Conservation (phyloP, 1,140 invertebrate genomes). For the Nylanderia fulva region DNA sequence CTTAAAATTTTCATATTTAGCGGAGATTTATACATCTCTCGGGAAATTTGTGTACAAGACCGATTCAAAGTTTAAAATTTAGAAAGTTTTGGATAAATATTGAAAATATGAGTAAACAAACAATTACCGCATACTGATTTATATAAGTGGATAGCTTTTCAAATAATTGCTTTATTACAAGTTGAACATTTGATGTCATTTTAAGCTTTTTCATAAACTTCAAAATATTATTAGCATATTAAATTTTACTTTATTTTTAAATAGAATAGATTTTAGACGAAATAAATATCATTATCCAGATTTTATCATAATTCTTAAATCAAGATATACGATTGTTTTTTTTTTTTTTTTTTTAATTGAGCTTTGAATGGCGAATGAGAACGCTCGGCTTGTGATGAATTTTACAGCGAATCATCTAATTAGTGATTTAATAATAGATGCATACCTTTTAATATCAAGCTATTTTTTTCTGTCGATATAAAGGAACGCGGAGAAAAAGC, state of each 20-base stretch:
- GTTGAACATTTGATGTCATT: background rate
- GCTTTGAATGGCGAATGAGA: background rate
- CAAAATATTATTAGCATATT: background rate
- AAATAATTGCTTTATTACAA: background rate
- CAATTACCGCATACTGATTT: background rate
- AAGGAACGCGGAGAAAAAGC: conserved; percentile 21
- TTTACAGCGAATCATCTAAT: conserved; percentile 33
- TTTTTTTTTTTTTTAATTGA: background rate
- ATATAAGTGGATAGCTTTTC: background rate
- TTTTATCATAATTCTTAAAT: background rate
- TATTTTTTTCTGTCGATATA: background rate
- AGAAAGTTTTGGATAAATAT: conserved; percentile 13
- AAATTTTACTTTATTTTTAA: background rate
- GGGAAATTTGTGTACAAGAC: background rate
- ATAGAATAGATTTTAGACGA: background rate
- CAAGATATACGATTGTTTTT: background rate
- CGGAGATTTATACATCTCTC: conserved; percentile 4
- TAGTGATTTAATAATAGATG: conserved; percentile 48
- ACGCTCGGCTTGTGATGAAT: conserved; percentile 8
- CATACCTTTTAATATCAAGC: conserved; percentile 37
- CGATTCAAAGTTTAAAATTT: background rate
- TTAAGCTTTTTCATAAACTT: background rate
- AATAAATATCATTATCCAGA: background rate
- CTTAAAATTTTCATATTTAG: conserved; percentile 48
- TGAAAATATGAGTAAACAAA: background rate